Evolutionary conservation across 2,888 invertebrate species (phyloP), one percentile per base, ranked within the genome.

Genomic region (Aporophyla nigra): DNA sequence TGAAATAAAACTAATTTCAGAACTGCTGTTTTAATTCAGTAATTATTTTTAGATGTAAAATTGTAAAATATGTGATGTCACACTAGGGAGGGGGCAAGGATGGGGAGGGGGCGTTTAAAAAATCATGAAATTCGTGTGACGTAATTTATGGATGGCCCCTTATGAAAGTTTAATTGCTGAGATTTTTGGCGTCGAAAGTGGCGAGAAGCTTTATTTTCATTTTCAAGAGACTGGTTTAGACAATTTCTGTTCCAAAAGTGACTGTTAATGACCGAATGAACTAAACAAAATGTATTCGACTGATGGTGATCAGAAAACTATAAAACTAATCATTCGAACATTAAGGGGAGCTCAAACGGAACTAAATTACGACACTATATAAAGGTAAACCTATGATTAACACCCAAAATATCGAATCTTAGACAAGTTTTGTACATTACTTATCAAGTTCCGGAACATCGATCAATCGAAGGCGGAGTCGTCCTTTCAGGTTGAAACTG

Each of bases 391-490:
- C 49, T 43, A 24, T 65, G 53, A 65, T 69, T 81, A 54, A 54
- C 53, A 56, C 6, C 54, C 49, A 46, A 76, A 80, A 80, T 82
- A 69, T 69, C 27, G 33, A n/a, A 76, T 73, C 51, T 83, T 67
- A 24, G 21, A 71, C 70, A 63, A 73, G 56, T 56, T 68, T 71
- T 63, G 43, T 73, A 65, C 80, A 83, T 83, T 71, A 63, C 21
- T 59, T 40, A 67, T 68, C 21, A 59, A 43, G 58, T 59, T 76
- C 58, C 3, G 10, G n/a, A 43, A 71, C 79, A 84, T 84, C 85
- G n/a, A 84, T 85, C 82, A 82, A 75, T 75, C 54, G 24, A 9
- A 71, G 85, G 78, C 43, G 84, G 72, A 69, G 85, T 62, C 40
- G 84, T 77, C 53, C 80, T 71, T 80, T 59, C 66, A 66, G 16